Evolutionary conservation across 2,888 invertebrate genomes (phyloP), one percentile per base, ranked within the genome.

Genomic region (Conops quadrifasciatus): DNA sequence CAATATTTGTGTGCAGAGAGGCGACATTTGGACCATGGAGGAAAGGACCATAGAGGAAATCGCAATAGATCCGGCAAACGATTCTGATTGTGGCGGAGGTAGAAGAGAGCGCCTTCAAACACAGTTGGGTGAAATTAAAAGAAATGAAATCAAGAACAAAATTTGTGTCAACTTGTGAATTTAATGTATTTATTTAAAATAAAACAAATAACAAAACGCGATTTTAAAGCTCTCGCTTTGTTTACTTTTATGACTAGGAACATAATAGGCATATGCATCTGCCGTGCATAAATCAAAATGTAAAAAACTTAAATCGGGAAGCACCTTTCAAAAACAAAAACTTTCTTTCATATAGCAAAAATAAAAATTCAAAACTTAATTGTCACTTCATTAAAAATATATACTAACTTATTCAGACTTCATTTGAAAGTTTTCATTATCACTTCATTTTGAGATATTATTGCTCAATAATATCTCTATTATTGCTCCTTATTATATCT

Each of bases 1-100:
- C 49, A 80, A 80, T 70, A 68, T 79, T 26, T 80, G 80, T 67
- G 77, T 78, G 11, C 72, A 74, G 15, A 58, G 71, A 49, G 66
- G 78, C 51, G 79, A 81, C 67, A 24, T 56, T 1, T 71, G 30
- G 56, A 60, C 2, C n/a, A n/a, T n/a, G n/a, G n/a, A n/a, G n/a
- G n/a, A n/a, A n/a, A n/a, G n/a, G n/a, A n/a, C n/a, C 3, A 69
- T 21, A 30, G 36, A 60, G 60, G 43, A 60, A 43, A 43, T 19
- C 43, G 19, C 60, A 36, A 36, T 30, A 43, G 11, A 47, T 24
- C 24, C 16, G 19, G 24, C 24, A 45, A 24, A 45, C 43, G 15
- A 21, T 45, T n/a, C 43, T 45, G 15, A 15, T 47, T 43, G 3
- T 30, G 2, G 21, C 24, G 47, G 4, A 45, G 64, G 64, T 19